Percentiles rank a stretch among this genome's conserved stretches.
Evolutionary conservation across 2,888 invertebrate species (phyloP).

Genomic region (Acrobeloides nanus): DNA sequence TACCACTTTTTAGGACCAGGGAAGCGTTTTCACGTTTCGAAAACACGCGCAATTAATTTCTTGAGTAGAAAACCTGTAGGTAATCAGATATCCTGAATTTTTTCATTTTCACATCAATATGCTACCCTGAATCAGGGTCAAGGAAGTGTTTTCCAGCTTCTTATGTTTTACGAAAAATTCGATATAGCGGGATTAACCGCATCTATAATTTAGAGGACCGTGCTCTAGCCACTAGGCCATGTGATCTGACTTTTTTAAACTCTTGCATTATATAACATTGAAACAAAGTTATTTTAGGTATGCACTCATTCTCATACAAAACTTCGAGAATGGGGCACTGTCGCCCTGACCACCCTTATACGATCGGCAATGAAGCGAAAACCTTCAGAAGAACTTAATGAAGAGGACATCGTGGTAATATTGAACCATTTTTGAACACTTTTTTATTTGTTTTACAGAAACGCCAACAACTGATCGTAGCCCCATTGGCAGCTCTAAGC

Average conservation of each 20-base stretch:
- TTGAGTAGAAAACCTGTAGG: too few species aligned
- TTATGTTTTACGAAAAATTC: too few species aligned
- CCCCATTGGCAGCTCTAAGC: conserved; percentile 83
- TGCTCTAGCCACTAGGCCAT: too few species aligned
- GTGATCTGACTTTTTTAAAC: conserved; percentile 3
- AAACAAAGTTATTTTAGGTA: conserved; percentile 24
- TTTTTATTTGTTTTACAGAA: conserved; percentile 58
- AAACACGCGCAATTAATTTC: too few species aligned
- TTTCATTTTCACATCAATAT: too few species aligned
- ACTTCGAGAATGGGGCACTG: conserved; percentile 92
- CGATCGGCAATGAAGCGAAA: conserved; percentile 68
- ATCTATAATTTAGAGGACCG: too few species aligned
- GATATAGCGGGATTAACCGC: too few species aligned
- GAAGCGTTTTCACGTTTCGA: too few species aligned
- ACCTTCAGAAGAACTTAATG: not conserved
- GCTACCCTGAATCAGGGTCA: too few species aligned
- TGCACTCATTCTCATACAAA: conserved; percentile 48
- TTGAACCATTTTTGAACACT: conserved; percentile 3
- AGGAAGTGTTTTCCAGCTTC: too few species aligned
- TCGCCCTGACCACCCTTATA: conserved; percentile 86
- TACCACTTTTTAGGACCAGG: too few species aligned
- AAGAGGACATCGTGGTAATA: conserved; percentile 10
- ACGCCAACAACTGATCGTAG: conserved; percentile 75
- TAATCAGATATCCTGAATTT: too few species aligned
- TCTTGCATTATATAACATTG: not conserved